Percentiles rank a stretch among this genome's conserved stretches.
Conservation (phyloP, 2,113 vertebrate genomes). For the Panthera leo region DNA sequence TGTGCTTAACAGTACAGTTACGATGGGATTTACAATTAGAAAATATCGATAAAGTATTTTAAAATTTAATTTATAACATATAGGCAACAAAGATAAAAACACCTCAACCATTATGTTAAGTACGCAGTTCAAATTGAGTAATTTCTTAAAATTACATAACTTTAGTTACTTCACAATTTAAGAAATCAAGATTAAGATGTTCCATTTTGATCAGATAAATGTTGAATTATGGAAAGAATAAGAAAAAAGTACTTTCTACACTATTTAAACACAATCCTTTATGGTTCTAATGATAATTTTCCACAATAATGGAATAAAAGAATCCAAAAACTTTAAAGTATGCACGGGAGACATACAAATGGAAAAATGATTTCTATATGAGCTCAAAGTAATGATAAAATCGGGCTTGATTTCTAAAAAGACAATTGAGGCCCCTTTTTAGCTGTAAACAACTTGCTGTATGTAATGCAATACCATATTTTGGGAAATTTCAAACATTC, state of each 20-base stretch:
- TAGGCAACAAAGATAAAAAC: slow-evolving; percentile 22
- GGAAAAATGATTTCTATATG: slow-evolving; percentile 60
- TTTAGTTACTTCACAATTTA: slow-evolving; percentile 14
- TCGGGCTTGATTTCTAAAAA: slow-evolving; percentile 71
- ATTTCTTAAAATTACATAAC: slow-evolving; percentile 45
- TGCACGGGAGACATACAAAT: slow-evolving; percentile 51
- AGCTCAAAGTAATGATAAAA: slow-evolving; percentile 65
- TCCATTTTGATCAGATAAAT: slow-evolving; percentile 52
- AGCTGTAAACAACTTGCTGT: slow-evolving; percentile 83
- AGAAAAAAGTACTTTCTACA: slow-evolving; percentile 63
- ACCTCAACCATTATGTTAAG: slow-evolving; percentile 1
- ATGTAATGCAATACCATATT: slow-evolving; percentile 82
- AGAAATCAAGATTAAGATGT: slow-evolving; percentile 54
- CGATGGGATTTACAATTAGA: slow-evolving; percentile 1
- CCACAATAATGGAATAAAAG: slow-evolving; percentile 48
- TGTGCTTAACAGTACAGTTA: slow-evolving; percentile 9
- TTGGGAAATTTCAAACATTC: slow-evolving; percentile 84
- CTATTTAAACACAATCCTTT: slow-evolving; percentile 63
- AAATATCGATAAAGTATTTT: slow-evolving; percentile 38
- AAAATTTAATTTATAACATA: slow-evolving; percentile 36
- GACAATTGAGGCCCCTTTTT: slow-evolving; percentile 42
- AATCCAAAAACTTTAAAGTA: slow-evolving; percentile 52
- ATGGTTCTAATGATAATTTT: slow-evolving; percentile 49
- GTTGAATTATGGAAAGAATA: slow-evolving; percentile 64
- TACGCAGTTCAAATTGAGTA: slow-evolving; percentile 34